A percentile compares a stretch with the other conserved stretches of the same genome.
phyloP scores from a whole-genome alignment of 2,888 invertebrate species.

The Dasypolia templi region DNA sequence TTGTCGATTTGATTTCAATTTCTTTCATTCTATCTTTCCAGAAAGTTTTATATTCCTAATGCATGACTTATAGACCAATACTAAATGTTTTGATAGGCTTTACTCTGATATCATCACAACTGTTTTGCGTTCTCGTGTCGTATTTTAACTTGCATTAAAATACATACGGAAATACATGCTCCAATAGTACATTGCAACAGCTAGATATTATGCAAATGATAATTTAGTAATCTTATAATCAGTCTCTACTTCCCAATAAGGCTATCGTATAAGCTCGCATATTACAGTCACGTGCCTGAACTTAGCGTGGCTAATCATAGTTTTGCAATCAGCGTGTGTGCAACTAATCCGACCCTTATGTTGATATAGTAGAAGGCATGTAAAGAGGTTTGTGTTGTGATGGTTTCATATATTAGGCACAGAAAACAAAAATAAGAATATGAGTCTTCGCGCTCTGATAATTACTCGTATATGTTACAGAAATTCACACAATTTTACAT shows the following conservation, averaged over 20 bases:
- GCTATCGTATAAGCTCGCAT: conserved; percentile 36
- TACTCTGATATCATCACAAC: too few relatives aligned
- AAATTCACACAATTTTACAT: not conserved
- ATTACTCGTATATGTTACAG: not conserved
- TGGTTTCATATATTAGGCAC: not conserved
- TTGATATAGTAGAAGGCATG: conserved; percentile 19
- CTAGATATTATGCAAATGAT: conserved; percentile 42
- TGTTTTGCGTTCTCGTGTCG: not conserved
- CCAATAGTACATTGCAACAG: not conserved
- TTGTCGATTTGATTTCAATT: not conserved
- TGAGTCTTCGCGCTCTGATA: not conserved
- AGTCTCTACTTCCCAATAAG: conserved; percentile 42
- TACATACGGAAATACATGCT: conserved; percentile 13
- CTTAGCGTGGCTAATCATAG: conserved; percentile 41
- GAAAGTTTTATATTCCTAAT: not conserved
- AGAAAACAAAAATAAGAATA: not conserved
- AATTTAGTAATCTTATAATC: conserved; percentile 49
- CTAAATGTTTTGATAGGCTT: not conserved
- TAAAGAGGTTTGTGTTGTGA: conserved; percentile 11
- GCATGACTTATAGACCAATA: not conserved
- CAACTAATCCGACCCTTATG: conserved; percentile 28
- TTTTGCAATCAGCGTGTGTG: conserved; percentile 38
- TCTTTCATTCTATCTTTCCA: not conserved
- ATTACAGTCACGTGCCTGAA: conserved; percentile 52
- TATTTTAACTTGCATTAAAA: conserved; percentile 1